Base-by-base conservation (phyloP, 2,113 vertebrate genomes). In the Apodemus sylvaticus region DNA sequence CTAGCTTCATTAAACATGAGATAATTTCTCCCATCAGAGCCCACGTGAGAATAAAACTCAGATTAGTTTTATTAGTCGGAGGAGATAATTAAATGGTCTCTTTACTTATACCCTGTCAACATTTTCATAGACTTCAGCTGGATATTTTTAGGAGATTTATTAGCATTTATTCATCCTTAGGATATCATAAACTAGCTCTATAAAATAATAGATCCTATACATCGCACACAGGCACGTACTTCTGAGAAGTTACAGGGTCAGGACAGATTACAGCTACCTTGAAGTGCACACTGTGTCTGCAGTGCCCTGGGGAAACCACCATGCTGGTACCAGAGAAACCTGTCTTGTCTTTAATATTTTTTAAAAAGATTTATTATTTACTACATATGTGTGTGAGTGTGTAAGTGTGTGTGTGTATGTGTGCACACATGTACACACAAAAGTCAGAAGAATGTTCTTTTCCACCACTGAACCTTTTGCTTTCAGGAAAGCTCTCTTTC, bases 231-330 rank as follows among this genome's bases (percentile, higher is more conserved):
- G 6, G 16, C n/a, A 5, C 5, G 14, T 26, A 36, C 12, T 19
- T 94, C 45, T 48, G 55, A 42, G 83, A 73, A 94, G 19, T 42
- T 36, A 42, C 19, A 45, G 74, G 22, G 42, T 55, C 60, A 10
- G 58, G 79, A n/a, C 22, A 5, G 39, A 7, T 13, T 68, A 34
- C 66, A 39, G 6, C 1, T 60, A 1, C 60, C 5, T 34, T 13
- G 24, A 42, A 6, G 5, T 29, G 2, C 9, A 4, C 1, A 8
- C 0, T 26, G 9, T 1, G 7, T 4, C n/a, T 12, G 0, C 0
- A 4, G 2, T 11, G 31, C 20, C 11, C 0, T 3, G 12, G 39
- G 86, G 24, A 74, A 78, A 48, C 6, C 20, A 7, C 7, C 6
- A 22, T 1, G 29, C 34, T 5, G 29, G 20, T 3, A 16, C 13